phyloP scores from a whole-genome alignment of 2,888 invertebrate genomes.

The Andrena praecox region DNA sequence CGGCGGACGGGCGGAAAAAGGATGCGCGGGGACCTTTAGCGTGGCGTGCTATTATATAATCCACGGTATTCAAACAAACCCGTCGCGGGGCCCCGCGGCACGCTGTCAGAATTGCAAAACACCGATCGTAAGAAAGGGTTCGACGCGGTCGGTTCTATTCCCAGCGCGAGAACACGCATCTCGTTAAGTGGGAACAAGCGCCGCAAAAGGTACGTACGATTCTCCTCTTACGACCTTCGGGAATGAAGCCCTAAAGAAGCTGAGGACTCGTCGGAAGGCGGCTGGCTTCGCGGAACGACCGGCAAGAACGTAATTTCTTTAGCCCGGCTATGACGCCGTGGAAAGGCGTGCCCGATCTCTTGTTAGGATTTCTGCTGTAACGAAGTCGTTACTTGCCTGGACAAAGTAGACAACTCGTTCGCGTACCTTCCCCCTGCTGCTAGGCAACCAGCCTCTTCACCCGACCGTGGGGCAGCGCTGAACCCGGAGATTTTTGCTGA shows the following conservation, averaged over 20 bases:
- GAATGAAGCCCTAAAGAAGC: constrained; percentile 73
- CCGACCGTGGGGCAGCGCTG: too few relatives aligned
- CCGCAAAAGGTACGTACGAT: constrained; percentile 68
- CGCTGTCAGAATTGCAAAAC: constrained; percentile 55
- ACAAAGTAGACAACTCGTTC: constrained; percentile 45
- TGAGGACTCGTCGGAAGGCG: constrained; percentile 50
- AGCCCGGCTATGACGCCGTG: constrained; percentile 43
- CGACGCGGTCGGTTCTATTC: constrained; percentile 59
- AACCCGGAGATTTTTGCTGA: too few relatives aligned
- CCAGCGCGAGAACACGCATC: constrained; percentile 75
- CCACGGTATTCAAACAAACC: constrained; percentile 44
- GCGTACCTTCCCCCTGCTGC: not conserved
- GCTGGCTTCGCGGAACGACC: constrained; percentile 57
- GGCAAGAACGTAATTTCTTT: constrained; percentile 65
- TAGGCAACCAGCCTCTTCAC: constrained; percentile 5
- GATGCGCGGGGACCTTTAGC: constrained; percentile 6
- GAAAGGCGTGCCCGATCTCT: constrained; percentile 43
- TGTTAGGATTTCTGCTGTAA: constrained; percentile 55
- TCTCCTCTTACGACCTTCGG: constrained; percentile 67
- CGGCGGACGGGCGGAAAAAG: constrained; percentile 2
- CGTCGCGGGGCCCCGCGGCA: not conserved
- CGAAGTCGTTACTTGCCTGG: constrained; percentile 60
- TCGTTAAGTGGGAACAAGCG: constrained; percentile 77
- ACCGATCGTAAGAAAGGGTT: constrained; percentile 64
- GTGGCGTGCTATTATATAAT: constrained; percentile 41